These are phyloP conservation scores for Diachasmimorpha longicaudata DNA, from an alignment of 1,140 invertebrate genomes.

Conservation along the genomic window DNA sequence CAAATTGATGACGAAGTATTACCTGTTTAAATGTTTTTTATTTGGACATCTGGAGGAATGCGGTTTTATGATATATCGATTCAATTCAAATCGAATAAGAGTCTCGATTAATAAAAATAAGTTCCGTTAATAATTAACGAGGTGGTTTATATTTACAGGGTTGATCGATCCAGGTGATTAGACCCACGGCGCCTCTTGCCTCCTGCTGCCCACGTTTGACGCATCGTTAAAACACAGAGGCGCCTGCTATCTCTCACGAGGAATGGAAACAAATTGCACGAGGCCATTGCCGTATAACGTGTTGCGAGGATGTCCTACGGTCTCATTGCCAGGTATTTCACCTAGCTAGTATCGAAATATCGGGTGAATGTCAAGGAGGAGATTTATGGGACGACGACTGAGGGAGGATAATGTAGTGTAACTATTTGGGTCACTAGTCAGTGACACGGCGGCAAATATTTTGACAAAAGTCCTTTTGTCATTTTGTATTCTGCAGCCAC, in stretches of 20 bases:
- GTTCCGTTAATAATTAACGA: slow-evolving; percentile 1
- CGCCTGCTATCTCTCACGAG: not conserved
- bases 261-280: not conserved
- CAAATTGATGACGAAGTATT: no score
- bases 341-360: not conserved
- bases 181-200: not conserved
- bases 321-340: not conserved
- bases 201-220: not conserved
- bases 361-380: not conserved
- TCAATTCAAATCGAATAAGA: no score
- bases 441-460: no score
- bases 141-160: not conserved
- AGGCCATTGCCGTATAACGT: not conserved
- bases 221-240: not conserved
- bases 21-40: no score
- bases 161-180: not conserved
- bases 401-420: no score
- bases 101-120: not conserved
- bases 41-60: no score
- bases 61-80: no score
- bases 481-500: no score
- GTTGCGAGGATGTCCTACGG: not conserved
- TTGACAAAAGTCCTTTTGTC: no score
- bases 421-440: no score
- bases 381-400: not conserved